Base-by-base conservation (phyloP, 2,797 vertebrate genomes). In the Aratinga solstitialis region DNA sequence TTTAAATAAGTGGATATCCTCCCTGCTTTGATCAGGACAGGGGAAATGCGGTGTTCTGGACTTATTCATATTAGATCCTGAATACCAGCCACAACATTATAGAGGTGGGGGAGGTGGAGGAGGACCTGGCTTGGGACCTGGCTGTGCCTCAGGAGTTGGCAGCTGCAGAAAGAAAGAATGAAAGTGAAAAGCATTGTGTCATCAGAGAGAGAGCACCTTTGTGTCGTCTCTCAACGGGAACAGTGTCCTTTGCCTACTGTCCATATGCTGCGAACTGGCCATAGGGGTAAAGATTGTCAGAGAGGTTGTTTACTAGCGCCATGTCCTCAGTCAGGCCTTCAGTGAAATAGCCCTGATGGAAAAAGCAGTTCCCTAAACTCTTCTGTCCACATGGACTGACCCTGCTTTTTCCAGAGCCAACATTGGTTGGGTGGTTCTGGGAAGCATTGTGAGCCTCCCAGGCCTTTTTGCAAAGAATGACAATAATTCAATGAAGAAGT, bases 141-240 rank as follows among this genome's bases (percentile, higher is more conserved):
- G 51, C 40, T 77, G 65, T 40, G 43, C 51, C 66, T 24, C 51
- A 45, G 7, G 7, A 78, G 3, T 9, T 43, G 16, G 26, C 53
- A 77, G 56, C 53, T 65, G 24, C 27, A 75, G 62, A 67, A 81
- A 26, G 24, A 43, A 61, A 40, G 23, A 76, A 29, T 54, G 34
- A 69, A 63, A 51, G 22, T 2, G 1, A 73, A 76, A 83, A 85
- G 18, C 3, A 4, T 40, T 73, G 11, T 56, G 38, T 42, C 76
- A 66, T 62, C 63, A 87, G 72, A 94, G 68, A 82, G 67, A 93
- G 68, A 84, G 23, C 40, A 13, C 42, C 18, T 38, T 54, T 66
- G 34, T 62, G 63, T 47, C 79, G 50, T 53, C 50, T 68, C 72
- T 12, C 13, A 7, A 38, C 20, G 54, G 30, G 54, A 87, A 21